Conservation (phyloP, 2,113 vertebrate species). For the Asarcornis scutulata region DNA sequence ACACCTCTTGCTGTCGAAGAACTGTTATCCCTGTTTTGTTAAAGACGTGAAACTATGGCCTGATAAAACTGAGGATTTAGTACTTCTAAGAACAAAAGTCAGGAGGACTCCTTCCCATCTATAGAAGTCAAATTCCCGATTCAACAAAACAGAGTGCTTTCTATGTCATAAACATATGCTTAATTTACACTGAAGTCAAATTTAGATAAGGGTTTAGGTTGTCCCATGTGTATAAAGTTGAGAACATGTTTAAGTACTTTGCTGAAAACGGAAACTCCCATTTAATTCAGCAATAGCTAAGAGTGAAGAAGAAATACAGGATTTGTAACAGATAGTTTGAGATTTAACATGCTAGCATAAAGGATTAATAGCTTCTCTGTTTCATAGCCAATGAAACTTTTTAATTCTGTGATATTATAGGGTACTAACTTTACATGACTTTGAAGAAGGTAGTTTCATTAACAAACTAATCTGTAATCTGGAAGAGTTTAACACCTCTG, state of each 20-base stretch:
- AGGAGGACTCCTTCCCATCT: neutral
- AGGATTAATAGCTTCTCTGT: neutral
- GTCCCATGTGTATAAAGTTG: neutral
- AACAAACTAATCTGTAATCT: neutral
- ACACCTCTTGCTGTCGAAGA: neutral
- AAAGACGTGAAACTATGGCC: neutral
- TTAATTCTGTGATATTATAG: neutral
- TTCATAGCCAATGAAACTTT: neutral
- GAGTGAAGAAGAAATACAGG: neutral
- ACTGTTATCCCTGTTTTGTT: neutral
- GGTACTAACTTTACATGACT: neutral
- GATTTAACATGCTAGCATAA: neutral
- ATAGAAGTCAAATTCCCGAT: neutral
- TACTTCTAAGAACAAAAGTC: neutral
- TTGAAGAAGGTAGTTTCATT: neutral
- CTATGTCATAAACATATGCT: neutral
- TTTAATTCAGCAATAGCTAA: neutral
- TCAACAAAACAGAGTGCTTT: neutral
- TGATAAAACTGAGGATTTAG: neutral
- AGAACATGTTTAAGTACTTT: neutral
- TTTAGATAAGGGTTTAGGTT: slow-evolving; percentile 6
- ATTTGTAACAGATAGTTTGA: neutral
- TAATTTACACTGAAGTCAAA: neutral
- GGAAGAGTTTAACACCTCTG: neutral
- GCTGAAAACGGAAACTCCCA: neutral